Evolutionary conservation across 2,113 vertebrate genomes (phyloP).

Genomic region (Sapayoa aenigma): DNA sequence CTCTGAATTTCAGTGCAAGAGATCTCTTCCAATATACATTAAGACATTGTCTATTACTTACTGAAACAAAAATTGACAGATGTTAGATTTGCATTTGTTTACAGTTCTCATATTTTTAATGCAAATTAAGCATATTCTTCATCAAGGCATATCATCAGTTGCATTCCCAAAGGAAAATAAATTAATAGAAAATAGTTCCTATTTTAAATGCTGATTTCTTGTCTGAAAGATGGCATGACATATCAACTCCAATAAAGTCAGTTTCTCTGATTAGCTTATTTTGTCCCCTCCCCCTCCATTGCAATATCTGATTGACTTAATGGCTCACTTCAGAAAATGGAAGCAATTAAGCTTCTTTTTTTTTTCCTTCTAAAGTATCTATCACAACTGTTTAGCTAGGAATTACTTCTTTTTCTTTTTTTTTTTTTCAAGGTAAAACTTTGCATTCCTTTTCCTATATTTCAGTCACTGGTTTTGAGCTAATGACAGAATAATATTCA

Average conservation of each 20-base stretch:
- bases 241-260: background rate
- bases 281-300: background rate
- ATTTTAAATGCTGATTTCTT: conserved; percentile 39
- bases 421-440: background rate
- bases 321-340: background rate
- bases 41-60: background rate
- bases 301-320: background rate
- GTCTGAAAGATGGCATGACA: conserved; percentile 6
- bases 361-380: background rate
- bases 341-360: background rate
- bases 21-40: background rate
- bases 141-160: background rate
- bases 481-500: background rate
- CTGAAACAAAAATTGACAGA: background rate
- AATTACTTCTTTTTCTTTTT: background rate
- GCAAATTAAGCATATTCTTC: conserved; percentile 27
- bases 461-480: background rate
- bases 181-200: conserved; percentile 18
- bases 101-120: background rate
- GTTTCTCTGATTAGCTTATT: background rate
- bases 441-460: background rate
- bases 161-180: background rate
- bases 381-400: background rate
- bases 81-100: conserved; percentile 5
- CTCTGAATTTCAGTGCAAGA: background rate